Evolutionary conservation across 2,113 vertebrate species (phyloP), one percentile per base, ranked within the genome.

Genomic region (Oenanthe melanoleuca): DNA sequence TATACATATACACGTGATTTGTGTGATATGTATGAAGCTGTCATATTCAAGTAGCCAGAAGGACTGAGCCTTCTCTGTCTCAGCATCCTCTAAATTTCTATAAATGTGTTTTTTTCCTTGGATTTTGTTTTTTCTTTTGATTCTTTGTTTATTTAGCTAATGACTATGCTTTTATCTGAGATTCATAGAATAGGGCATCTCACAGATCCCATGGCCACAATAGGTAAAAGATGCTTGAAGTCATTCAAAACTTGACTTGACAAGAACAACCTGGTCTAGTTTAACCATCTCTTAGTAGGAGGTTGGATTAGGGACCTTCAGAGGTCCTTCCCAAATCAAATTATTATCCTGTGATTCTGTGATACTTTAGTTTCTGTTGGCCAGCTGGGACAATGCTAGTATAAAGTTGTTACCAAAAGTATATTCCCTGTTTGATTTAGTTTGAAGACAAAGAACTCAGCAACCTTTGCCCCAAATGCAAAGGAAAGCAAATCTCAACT

Each of bases 151-250:
- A 14, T 60, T 84, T 50, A 70, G 12, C 14, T 69, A 61, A 56
- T 45, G 7, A 4, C 7, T 65, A 5, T 49, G 8, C 5, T 75
- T 47, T 61, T 38, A 9, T 79, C 60, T 71, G 61, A 64, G 28
- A 69, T 74, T 19, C 33, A 38, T 15, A 59, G 42, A 65, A 13
- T 0, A 70, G 25, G 8, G 2, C 13, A 79, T 34, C 26, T 69
- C 25, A 73, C 4, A 67, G 37, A 56, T 31, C 16, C 38, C 22
- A 12, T 12, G 18, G 18, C 17, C 15, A 52, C 0, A 1, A 38
- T 0, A 47, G 20, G 7, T n/a, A 55, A 63, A 80, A 80, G 29
- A 44, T 22, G 14, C 16, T 52, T 74, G 52, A 56, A 89, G 7
- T 34, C 11, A 33, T 53, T 49, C 5, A 85, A 17, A 93, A 56